Conservation (phyloP, 2,888 invertebrate species). For the Acrobasis consociella region DNA sequence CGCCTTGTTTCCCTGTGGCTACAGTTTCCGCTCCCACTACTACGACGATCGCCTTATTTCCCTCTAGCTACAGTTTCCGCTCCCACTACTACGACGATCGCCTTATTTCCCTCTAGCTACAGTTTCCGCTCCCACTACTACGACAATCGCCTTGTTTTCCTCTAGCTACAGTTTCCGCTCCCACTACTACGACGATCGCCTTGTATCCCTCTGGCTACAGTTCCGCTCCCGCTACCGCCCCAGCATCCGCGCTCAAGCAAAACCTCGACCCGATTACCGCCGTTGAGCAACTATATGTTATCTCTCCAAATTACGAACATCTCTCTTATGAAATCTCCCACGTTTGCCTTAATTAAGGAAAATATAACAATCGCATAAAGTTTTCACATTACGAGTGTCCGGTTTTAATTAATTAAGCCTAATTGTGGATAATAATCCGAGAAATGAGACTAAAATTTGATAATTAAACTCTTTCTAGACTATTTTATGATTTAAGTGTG, state of each 20-base stretch:
- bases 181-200: too few species aligned
- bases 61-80: not conserved
- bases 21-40: not conserved
- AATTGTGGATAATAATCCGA: slow-evolving; percentile 10
- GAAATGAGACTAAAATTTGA: slow-evolving; percentile 11
- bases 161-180: not conserved
- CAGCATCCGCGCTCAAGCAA: slow-evolving; percentile 28
- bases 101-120: not conserved
- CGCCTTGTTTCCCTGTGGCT: not conserved
- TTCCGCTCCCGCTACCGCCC: not conserved
- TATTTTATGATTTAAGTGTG: slow-evolving; percentile 8
- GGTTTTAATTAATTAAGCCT: slow-evolving; percentile 16
- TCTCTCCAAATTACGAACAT: slow-evolving; percentile 50
- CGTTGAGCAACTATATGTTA: slow-evolving; percentile 53
- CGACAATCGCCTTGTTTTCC: too few species aligned
- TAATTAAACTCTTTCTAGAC: slow-evolving; percentile 7
- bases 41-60: too few species aligned
- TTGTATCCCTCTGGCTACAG: not conserved
- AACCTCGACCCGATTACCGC: slow-evolving; percentile 30
- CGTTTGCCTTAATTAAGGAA: slow-evolving; percentile 40
- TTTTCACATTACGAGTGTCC: slow-evolving; percentile 19
- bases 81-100: too few species aligned
- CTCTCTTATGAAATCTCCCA: slow-evolving; percentile 47
- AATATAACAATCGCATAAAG: slow-evolving; percentile 34
- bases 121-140: not conserved